Evolutionary conservation across 2,113 vertebrate genomes (phyloP), one percentile per base, ranked within the genome.

Genomic region (Pyxicephalus adspersus): DNA sequence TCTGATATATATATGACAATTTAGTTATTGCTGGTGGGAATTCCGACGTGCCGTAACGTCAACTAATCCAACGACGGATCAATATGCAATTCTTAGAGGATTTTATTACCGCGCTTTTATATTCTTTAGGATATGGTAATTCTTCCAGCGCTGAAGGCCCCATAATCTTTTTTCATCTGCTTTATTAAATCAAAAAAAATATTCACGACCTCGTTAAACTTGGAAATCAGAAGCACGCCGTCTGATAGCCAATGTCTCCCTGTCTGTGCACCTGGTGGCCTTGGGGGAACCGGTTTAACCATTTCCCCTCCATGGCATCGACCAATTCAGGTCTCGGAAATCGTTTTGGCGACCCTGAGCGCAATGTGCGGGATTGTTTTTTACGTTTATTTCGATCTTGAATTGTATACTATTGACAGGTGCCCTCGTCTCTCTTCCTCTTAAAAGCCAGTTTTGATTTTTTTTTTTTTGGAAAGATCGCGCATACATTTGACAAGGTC

Each of bases 171-270:
- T 25, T 26, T n/a, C n/a, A 4, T 22, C 22, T 57, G 52, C 17
- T 26, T 50, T 38, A 38, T 75, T 60, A 16, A 45, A 80, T 78
- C 77, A 74, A 84, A 38, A n/a, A 38, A 38, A 86, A 83, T 83
- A 87, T 84, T 83, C 83, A 84, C 83, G 83, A 84, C 85, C 88
- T 88, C 88, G 85, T 90, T 88, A 91, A 88, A 88, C 85, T 65
- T 84, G 54, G 85, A 85, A 25, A 86, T 83, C 82, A 86, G 85
- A 83, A 77, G 84, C 86, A 84, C 79, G 76, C 85, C 84, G 34
- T 57, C n/a, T 86, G 83, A 83, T 75, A 2, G 34, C 80, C 86
- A 84, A 85, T 87, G 86, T 84, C 83, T 83, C 85, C 78, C 83
- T 60, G 84, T 84, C 85, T 84, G 89, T 78, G 86, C 84, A 83